These are phyloP conservation scores for Sebastes steindachneri DNA, from an alignment of 2,797 vertebrate species.

Conservation along the genomic window DNA sequence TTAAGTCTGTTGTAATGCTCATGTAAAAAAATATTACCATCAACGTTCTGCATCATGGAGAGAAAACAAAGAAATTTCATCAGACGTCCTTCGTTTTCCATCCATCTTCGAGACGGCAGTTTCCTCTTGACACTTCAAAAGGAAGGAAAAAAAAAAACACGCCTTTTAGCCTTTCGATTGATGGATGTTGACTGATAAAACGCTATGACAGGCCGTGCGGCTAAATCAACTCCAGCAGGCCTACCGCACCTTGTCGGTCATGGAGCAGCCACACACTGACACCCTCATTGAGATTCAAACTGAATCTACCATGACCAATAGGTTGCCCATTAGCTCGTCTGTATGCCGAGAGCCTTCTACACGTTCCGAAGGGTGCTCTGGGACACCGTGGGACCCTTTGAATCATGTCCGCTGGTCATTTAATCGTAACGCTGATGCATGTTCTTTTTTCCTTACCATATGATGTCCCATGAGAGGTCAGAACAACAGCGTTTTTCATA, in stretches of 20 bases:
- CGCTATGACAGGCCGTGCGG: conserved; percentile 68
- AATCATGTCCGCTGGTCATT: conserved; percentile 80
- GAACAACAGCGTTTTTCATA: conserved; percentile 76
- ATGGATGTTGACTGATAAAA: conserved; percentile 75
- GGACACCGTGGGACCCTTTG: conserved; percentile 67
- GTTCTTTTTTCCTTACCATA: conserved; percentile 70
- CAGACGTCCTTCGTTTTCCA: conserved; percentile 46
- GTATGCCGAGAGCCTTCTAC: conserved; percentile 73
- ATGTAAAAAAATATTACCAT: conserved; percentile 48
- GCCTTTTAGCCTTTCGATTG: conserved; percentile 53
- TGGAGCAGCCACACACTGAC: conserved; percentile 68
- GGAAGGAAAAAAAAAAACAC: conserved; percentile 18
- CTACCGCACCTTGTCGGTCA: conserved; percentile 81
- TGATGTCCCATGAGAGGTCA: conserved; percentile 77
- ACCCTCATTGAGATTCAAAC: conserved; percentile 82
- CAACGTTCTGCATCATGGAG: conserved; percentile 37
- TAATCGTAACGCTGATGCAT: conserved; percentile 77
- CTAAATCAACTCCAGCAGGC: conserved; percentile 78
- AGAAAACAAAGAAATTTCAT: conserved; percentile 67
- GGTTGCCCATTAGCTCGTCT: conserved; percentile 82
- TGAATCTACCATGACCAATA: conserved; percentile 81
- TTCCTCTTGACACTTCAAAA: conserved; percentile 62
- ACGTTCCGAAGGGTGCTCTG: conserved; percentile 78
- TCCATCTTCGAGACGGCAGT: conserved; percentile 37
- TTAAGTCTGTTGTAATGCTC: conserved; percentile 68